Percentiles rank a stretch among this genome's conserved stretches.
These are phyloP conservation scores for Mirza zaza DNA, from an alignment of 2,113 vertebrate genomes.

Conservation along the genomic window DNA sequence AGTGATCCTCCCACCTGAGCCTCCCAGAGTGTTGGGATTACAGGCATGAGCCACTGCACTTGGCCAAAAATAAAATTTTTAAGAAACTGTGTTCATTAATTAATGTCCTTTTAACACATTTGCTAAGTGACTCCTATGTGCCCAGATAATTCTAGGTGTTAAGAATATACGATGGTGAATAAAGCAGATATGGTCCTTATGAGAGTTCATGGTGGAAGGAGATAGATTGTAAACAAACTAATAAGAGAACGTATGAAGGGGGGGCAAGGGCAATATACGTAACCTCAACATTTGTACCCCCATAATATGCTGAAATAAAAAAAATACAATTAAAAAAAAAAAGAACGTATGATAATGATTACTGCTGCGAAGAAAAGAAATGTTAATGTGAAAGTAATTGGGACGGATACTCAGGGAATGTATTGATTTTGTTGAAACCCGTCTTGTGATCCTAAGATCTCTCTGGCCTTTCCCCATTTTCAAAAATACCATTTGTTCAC, in stretches of 20 bases:
- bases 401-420: background rate
- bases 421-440: background rate
- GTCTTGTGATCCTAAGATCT: background rate
- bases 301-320: too few relatives aligned
- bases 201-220: background rate
- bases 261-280: too few relatives aligned
- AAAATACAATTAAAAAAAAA: background rate
- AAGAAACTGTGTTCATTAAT: background rate
- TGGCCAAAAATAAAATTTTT: conserved; percentile 36
- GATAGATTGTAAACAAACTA: background rate
- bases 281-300: too few relatives aligned
- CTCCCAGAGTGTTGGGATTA: too few relatives aligned
- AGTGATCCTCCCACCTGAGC: too few relatives aligned
- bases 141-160: background rate
- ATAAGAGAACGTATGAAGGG: background rate
- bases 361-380: background rate
- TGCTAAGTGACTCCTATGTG: background rate
- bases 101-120: background rate
- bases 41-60: background rate
- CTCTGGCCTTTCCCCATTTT: background rate
- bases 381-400: background rate
- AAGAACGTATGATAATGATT: background rate
- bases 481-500: background rate
- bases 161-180: background rate
- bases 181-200: background rate